These are phyloP conservation scores for Neoscelio sp. DNA, from an alignment of 2,888 invertebrate species.

Conservation along the genomic window DNA sequence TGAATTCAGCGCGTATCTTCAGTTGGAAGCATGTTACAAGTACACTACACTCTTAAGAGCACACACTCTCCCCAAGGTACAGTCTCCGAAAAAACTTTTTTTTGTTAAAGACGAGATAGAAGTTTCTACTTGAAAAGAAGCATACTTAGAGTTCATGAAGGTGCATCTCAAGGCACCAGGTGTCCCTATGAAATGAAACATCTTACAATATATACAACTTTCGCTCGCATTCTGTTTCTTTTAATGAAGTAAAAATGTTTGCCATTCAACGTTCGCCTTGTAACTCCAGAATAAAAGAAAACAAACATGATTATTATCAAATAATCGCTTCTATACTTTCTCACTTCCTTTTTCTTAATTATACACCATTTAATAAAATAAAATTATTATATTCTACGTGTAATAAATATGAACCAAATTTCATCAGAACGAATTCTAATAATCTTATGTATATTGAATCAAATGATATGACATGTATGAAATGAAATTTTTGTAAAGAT, in stretches of 20 bases:
- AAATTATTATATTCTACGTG: no score
- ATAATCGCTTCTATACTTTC: no score
- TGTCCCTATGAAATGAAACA: slow-evolving; percentile 4
- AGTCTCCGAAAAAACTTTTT: slow-evolving; percentile 13
- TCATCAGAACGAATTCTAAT: no score
- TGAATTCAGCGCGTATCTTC: slow-evolving; percentile 10
- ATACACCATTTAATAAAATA: no score
- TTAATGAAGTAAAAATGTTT: not conserved
- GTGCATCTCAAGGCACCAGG: slow-evolving; percentile 6
- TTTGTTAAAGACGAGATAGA: slow-evolving; percentile 14
- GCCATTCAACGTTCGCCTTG: not conserved
- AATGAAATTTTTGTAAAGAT: no score
- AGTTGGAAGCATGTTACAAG: slow-evolving; percentile 1
- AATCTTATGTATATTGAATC: no score
- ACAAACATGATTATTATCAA: no score
- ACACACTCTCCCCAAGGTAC: slow-evolving; percentile 6
- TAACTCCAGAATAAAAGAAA: no score
- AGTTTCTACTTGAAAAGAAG: slow-evolving; percentile 11
- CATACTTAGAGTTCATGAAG: slow-evolving; percentile 13
- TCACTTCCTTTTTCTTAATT: no score
- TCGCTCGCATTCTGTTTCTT: not conserved
- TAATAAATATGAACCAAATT: no score
- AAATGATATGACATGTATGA: no score
- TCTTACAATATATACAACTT: not conserved
- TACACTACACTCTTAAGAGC: slow-evolving; percentile 14